Conservation (phyloP, 1,140 invertebrate species). For the Calliphora vicina region DNA sequence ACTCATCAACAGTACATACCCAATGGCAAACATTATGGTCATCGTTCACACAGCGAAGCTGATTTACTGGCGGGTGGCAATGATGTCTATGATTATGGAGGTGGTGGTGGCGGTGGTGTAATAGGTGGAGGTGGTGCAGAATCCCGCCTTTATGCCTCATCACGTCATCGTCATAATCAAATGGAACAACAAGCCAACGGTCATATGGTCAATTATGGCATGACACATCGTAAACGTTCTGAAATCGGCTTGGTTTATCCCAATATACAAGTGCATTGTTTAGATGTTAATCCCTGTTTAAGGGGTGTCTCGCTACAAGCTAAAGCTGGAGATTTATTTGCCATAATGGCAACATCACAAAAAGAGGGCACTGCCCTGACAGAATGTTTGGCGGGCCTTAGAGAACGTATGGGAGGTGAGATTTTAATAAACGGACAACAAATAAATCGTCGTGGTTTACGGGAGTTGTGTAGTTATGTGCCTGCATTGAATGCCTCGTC, state of each 20-base stretch:
- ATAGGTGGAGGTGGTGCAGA: constrained; percentile 53
- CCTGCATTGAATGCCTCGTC: constrained; percentile 58
- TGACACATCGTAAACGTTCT: constrained; percentile 57
- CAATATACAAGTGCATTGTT: constrained; percentile 72
- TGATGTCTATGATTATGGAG: constrained; percentile 37
- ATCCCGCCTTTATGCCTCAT: constrained; percentile 53
- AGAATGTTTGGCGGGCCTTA: constrained; percentile 79
- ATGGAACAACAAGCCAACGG: constrained; percentile 41
- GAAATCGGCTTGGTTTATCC: constrained; percentile 66
- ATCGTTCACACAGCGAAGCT: constrained; percentile 62
- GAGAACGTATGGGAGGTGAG: constrained; percentile 76
- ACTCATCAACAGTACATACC: constrained; percentile 50
- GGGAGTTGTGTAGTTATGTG: constrained; percentile 65
- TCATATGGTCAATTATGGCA: constrained; percentile 45
- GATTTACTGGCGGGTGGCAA: constrained; percentile 53
- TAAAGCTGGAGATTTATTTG: constrained; percentile 87
- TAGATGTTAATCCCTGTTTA: constrained; percentile 67
- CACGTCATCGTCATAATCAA: constrained; percentile 51
- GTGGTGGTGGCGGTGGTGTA: constrained; percentile 49
- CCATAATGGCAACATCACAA: constrained; percentile 86
- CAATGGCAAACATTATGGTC: constrained; percentile 60
- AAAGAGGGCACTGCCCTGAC: constrained; percentile 81
- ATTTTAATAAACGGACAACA: constrained; percentile 87
- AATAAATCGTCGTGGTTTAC: constrained; percentile 74
- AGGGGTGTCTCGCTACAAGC: constrained; percentile 83